Evolutionary conservation across 2,113 vertebrate species (phyloP), one percentile per base, ranked within the genome.

Genomic region (Bufo gargarizans): DNA sequence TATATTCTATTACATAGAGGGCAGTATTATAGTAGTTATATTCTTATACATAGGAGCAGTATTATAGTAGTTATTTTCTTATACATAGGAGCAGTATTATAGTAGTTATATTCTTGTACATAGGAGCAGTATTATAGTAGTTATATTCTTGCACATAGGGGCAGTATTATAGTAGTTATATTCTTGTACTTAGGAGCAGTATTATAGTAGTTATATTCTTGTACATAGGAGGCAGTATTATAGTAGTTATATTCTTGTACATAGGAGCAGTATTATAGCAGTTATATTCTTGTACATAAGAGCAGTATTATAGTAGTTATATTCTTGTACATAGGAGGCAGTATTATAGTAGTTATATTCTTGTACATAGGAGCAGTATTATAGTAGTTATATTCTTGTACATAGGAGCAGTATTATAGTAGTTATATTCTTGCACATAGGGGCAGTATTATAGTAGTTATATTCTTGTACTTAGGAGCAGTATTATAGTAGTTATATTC

Each of bases 401-500:
- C 16, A 61, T 61, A 61, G 58, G 58, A 3, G 63, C 20, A 65
- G 63, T 65, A 65, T 65, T 65, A 65, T 20, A 65, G 63, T 65
- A 20, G 63, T n/a, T 65, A 65, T 65, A 65, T 65, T 65, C 67
- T 71, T 71, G 67, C 43, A 71, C 10, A 71, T 71, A 71, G 67
- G 19, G 20, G 19, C 20, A n/a, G 63, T 65, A 69, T 69, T 74
- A 74, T 45, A 74, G 43, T 47, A 74, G 71, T 74, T 74, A 74
- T 74, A 74, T 74, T 74, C 71, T 74, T 74, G 71, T 74, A 74
- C 13, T 47, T 74, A 71, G 67, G 65, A 17, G 33, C 43, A 74
- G 71, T 47, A 74, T 74, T 74, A 74, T 74, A 74, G 67, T 71
- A 71, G 67, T 43, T 71, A 71, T 71, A 71, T 71, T 71, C 22